These are phyloP conservation scores for Saccopteryx bilineata DNA, from an alignment of 2,113 vertebrate genomes.

Conservation along the genomic window DNA sequence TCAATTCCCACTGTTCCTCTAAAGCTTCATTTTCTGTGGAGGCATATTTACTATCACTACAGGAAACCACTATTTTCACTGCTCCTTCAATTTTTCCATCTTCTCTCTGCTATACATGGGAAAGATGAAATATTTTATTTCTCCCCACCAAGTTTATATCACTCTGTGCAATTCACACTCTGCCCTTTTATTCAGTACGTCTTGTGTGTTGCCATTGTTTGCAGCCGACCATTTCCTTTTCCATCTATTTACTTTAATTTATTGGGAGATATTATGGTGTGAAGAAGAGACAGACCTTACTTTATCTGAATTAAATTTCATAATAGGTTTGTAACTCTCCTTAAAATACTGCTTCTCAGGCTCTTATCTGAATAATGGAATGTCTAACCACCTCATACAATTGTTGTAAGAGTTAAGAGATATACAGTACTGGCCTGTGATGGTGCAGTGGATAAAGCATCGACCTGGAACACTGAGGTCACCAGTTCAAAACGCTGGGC, in stretches of 20 bases:
- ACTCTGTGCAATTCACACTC: conserved; percentile 12
- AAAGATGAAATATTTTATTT: conserved; percentile 32
- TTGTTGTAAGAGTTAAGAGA: not conserved
- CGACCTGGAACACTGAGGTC: too few relatives aligned
- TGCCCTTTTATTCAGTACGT: conserved; percentile 24
- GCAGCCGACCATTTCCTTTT: conserved; percentile 52
- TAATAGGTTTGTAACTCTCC: not conserved
- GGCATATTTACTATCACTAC: conserved; percentile 2
- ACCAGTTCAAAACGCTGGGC: too few relatives aligned
- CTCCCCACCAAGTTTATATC: conserved; percentile 24
- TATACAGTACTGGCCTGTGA: too few relatives aligned
- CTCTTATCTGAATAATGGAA: not conserved
- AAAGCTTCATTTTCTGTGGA: not conserved
- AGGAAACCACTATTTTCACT: not conserved
- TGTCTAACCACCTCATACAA: not conserved
- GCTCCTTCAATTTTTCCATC: not conserved
- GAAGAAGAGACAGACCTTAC: not conserved
- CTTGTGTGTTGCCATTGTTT: conserved; percentile 4
- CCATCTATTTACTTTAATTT: conserved; percentile 53
- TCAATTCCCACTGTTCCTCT: not conserved
- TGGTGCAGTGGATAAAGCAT: too few relatives aligned
- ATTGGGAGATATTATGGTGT: not conserved
- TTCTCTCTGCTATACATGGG: not conserved
- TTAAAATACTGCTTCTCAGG: not conserved
- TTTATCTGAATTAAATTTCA: conserved; percentile 28